Evolutionary conservation across 2,888 invertebrate genomes (phyloP).

Genomic region (Willowsia nigromaculata): DNA sequence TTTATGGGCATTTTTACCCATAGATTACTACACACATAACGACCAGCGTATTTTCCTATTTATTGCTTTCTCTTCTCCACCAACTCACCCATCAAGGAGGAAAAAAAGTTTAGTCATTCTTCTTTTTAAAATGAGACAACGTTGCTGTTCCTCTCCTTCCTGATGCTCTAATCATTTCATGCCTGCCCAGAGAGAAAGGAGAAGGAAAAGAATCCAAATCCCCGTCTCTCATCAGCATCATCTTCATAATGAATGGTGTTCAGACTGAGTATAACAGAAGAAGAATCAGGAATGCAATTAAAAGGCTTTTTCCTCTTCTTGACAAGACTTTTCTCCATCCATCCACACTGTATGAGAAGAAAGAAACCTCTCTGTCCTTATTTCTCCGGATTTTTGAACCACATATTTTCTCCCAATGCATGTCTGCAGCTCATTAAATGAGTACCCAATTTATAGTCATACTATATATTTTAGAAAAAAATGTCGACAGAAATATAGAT

Average conservation of each 20-base stretch:
- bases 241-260: slow-evolving; percentile 31
- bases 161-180: not conserved
- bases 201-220: not conserved
- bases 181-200: not conserved
- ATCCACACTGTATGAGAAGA: not conserved
- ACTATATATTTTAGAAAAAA: slow-evolving; percentile 1
- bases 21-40: slow-evolving; percentile 32
- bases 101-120: slow-evolving; percentile 54
- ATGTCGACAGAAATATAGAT: not conserved
- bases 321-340: slow-evolving; percentile 19
- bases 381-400: not conserved
- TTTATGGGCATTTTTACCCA: slow-evolving; percentile 45
- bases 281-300: slow-evolving; percentile 59
- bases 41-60: slow-evolving; percentile 36
- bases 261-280: slow-evolving; percentile 7
- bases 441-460: not conserved
- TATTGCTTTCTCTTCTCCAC: slow-evolving; percentile 36
- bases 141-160: not conserved
- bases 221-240: not conserved
- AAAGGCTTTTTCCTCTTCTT: not conserved
- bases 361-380: not conserved
- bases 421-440: slow-evolving; percentile 53
- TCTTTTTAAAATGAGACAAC: slow-evolving; percentile 55
- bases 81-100: not conserved
- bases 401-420: slow-evolving; percentile 25